Conservation (phyloP, 2,113 vertebrate genomes). For the Puntigrus tetrazona region DNA sequence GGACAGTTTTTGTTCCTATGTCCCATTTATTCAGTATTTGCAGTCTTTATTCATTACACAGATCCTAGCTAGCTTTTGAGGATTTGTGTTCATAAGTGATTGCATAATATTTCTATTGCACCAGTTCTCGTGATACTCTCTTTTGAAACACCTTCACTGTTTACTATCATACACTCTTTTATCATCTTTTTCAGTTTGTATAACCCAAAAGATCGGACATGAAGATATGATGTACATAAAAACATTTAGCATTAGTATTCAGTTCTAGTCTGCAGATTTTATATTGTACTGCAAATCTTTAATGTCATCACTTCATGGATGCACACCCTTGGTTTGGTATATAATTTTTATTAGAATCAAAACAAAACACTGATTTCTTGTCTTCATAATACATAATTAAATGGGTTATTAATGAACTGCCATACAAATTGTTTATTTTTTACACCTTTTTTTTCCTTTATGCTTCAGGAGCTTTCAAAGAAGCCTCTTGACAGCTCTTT, state of each 20-base stretch:
- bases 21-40: not conserved
- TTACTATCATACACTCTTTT: not conserved
- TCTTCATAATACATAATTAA: not conserved
- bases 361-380: not conserved
- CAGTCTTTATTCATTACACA: not conserved
- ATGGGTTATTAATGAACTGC: not conserved
- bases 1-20: not conserved
- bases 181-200: not conserved
- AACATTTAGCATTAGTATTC: constrained; percentile 12
- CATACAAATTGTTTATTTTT: not conserved
- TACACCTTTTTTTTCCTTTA: not conserved
- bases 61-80: not conserved
- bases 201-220: not conserved
- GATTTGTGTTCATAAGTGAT: not conserved
- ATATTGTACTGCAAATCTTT: constrained; percentile 23
- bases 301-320: not conserved
- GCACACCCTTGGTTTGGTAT: not conserved
- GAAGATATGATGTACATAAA: not conserved
- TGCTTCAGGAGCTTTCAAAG: not conserved
- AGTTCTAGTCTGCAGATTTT: not conserved
- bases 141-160: not conserved
- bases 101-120: not conserved
- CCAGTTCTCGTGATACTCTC: not conserved
- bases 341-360: not conserved
- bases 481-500: not conserved